Conservation (phyloP, 2,888 invertebrate genomes). For the Agrypnus murinus region DNA sequence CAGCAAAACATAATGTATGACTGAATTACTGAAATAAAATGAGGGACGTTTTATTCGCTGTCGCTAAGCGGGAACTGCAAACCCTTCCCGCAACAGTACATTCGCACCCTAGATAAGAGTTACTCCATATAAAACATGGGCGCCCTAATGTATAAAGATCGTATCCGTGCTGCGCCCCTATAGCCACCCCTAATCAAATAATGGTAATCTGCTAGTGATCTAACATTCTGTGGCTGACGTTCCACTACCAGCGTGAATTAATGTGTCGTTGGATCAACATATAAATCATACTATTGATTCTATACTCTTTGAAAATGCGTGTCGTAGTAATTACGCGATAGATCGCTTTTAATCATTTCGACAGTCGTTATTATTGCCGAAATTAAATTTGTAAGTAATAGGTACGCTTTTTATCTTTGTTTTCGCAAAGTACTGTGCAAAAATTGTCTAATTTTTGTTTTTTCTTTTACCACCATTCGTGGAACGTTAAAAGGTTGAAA, state of each 20-base stretch:
- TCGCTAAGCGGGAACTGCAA: constrained; percentile 45
- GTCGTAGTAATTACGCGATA: constrained; percentile 24
- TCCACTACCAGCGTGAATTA: constrained; percentile 49
- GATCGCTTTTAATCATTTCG: constrained; percentile 19
- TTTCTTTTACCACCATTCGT: constrained; percentile 34
- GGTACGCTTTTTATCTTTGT: constrained; percentile 26
- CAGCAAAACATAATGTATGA: constrained; percentile 51
- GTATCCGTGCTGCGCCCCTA: constrained; percentile 51
- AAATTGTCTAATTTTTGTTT: constrained; percentile 36
- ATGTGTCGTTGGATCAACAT: constrained; percentile 50
- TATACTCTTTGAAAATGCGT: constrained; percentile 46
- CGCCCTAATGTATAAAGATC: constrained; percentile 55
- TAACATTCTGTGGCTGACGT: constrained; percentile 56
- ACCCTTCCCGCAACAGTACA: constrained; percentile 50
- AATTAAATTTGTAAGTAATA: constrained; percentile 21
- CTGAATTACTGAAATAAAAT: constrained; percentile 54
- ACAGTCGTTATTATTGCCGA: constrained; percentile 9
- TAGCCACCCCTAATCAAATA: constrained; percentile 56
- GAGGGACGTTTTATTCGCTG: constrained; percentile 51
- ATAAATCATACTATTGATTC: constrained; percentile 54
- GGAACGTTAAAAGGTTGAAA: constrained; percentile 42
- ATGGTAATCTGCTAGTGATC: constrained; percentile 55
- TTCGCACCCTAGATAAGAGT: constrained; percentile 54
- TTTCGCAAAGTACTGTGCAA: constrained; percentile 20
- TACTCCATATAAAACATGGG: constrained; percentile 52